Evolutionary conservation across 2,888 invertebrate species (phyloP).

Genomic region (Xylophagus ater): DNA sequence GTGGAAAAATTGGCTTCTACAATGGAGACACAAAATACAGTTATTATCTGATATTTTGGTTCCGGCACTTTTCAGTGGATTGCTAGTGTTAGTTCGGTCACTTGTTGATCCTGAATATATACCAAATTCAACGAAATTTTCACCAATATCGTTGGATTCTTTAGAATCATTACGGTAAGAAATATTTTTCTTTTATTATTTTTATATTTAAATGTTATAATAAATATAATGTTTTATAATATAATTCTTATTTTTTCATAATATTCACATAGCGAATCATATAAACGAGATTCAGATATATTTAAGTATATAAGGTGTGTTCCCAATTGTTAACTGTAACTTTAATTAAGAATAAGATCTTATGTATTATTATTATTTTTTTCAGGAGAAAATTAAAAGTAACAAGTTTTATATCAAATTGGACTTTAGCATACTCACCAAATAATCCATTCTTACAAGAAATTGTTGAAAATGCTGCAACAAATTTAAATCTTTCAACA

Average conservation of each 20-base stretch:
- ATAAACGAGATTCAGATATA: no score
- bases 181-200: no score
- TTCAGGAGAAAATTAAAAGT: no score
- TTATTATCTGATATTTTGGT: slow-evolving; percentile 52
- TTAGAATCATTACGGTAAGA: slow-evolving; percentile 4
- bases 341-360: no score
- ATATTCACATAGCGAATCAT: no score
- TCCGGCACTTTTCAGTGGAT: slow-evolving; percentile 49
- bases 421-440: slow-evolving; percentile 16
- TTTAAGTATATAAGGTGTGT: no score
- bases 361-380: no score
- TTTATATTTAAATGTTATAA: no score
- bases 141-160: slow-evolving; percentile 30
- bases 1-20: slow-evolving; percentile 71
- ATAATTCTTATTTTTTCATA: no score
- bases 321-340: no score
- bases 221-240: no score
- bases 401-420: no score
- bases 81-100: slow-evolving; percentile 54
- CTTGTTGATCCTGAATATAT: slow-evolving; percentile 44
- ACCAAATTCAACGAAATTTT: slow-evolving; percentile 23
- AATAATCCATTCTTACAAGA: slow-evolving; percentile 10
- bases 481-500: neutral
- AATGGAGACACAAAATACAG: slow-evolving; percentile 53
- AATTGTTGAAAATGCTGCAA: slow-evolving; percentile 8